Evolutionary conservation across 2,113 vertebrate species (phyloP), one percentile per base, ranked within the genome.

Genomic region (Esox niger): DNA sequence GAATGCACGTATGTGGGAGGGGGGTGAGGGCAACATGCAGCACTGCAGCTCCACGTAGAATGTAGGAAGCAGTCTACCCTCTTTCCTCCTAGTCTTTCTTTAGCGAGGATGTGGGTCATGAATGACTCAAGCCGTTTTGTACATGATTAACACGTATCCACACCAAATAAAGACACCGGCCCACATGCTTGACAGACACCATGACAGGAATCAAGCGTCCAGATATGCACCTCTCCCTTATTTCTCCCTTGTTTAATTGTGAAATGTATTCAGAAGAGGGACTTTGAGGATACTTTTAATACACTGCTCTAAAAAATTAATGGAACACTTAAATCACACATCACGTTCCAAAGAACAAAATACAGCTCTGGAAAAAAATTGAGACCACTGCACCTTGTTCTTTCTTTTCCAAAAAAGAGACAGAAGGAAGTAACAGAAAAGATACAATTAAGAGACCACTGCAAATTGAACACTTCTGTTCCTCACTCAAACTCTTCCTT

Each of bases 181-280:
- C 29, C 57, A 5, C 57, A 49, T 3, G n/a, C n/a, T 49, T 49
- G 4, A 17, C 57, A 26, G 30, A 20, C 21, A 30, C 13, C 23
- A n/a, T 60, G 25, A 57, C 61, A 58, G 62, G 65, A 75, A 71
- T n/a, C 26, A 23, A 54, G 27, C 25, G 58, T 32, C 9, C 58
- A 33, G 17, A 32, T 31, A 11, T n/a, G n/a, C 55, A 3, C 8
- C 47, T 21, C 9, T 32, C 2, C 31, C 21, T 61, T 7, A 7
- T 2, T 0, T n/a, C 59, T 61, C 35, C 35, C 59, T 31, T 8
- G 11, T 61, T 31, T 0, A 20, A 27, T n/a, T 61, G n/a, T 20
- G 59, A n/a, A 2, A 2, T 17, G 20, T 21, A 21, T 61, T 20
- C 30, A 33, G 30, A 61, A n/a, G 30, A 6, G 31, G 30, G 59